Base-by-base conservation (phyloP, 2,888 invertebrate species). In the Aphidius colemani region DNA sequence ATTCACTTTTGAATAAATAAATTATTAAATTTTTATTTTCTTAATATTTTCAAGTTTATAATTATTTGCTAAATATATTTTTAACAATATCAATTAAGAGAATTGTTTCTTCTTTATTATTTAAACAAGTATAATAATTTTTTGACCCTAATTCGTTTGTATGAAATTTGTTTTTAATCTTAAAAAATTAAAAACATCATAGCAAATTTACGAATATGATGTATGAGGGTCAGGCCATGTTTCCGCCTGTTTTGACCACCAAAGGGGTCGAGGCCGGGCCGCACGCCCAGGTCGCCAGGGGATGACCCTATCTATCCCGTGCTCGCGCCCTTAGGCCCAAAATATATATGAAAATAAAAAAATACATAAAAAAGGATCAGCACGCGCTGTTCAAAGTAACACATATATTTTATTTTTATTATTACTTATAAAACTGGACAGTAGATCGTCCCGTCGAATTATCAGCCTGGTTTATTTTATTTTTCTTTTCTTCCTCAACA, bases 201-300 rank as follows among this genome's bases (percentile, higher is more conserved):
- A 30, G 3, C 5, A 65, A 56, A 61, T 66, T 53, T 64, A 11
- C 53, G 66, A 70, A 67, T 72, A 72, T 80, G 80, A 81, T 80
- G 68, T 78, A 80, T 75, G 79, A 78, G 80, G 79, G 78, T 79
- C 80, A 79, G 80, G 78, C 77, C 78, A 78, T 81, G 80, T 80
- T 80, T 79, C 81, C 80, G 81, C 81, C 81, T 81, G 81, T 82
- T 82, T 82, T 82, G 82, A 82, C 82, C 82, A 75, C 82, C 77
- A 76, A 78, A 79, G 80, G 76, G 80, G 79, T 78, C 74, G 70
- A 74, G 78, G 75, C 73, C 70, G 77, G 65, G 75, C 78, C 74
- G 78, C 80, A 79, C 81, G 80, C 80, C 79, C 76, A 76, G 73
- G 81, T 80, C 80, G 70, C 66, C 73, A 75, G 66, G 63, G 73